Base-by-base conservation (phyloP, 2,113 vertebrate species). In the Ploceus nigricollis region DNA sequence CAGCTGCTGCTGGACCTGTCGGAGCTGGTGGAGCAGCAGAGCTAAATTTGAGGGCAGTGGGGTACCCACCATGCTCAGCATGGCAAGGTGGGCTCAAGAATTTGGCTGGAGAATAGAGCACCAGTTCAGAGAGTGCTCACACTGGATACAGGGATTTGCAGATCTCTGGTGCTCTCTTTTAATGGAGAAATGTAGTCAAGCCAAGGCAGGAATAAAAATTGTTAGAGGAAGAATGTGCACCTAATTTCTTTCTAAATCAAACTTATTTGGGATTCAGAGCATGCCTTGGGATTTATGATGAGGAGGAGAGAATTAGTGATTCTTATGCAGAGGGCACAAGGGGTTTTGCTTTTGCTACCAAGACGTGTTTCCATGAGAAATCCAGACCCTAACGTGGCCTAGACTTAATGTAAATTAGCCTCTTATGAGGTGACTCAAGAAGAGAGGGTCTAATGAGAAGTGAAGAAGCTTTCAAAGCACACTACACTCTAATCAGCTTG, bases 391-490 rank as follows among this genome's bases (percentile, higher is more conserved):
- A 60, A 60, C 0, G 0, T 70, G 54, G 82, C 90, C 77, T 75
- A 60, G 64, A 45, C 71, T 90, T 81, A 11, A 81, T 90, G 88
- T 87, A 92, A 95, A 93, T 92, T 50, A 92, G 72, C 64, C 69
- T 89, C 80, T 86, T 79, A 35, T 4, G 57, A 86, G 79, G 37
- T 47, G 48, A 61, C 40, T 94, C 11, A 13, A 30, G 88, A 96
- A 58, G 79, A 88, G 48, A 56, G 82, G 18, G 23, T 68, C 60
- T 95, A 95, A 92, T 90, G 92, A 93, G 94, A 89, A 87, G 86
- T 92, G 93, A 87, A 96, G 86, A 94, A 87, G 85, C 87, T 95
- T 94, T 93, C 92, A 93, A 96, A 68, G 60, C 82, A 68, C 72
- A 56, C 56, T 78, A 9, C 47, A 20, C 57, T 94, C 75, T 93